Conservation (phyloP, 2,797 vertebrate species). For the Naso thynnoides region DNA sequence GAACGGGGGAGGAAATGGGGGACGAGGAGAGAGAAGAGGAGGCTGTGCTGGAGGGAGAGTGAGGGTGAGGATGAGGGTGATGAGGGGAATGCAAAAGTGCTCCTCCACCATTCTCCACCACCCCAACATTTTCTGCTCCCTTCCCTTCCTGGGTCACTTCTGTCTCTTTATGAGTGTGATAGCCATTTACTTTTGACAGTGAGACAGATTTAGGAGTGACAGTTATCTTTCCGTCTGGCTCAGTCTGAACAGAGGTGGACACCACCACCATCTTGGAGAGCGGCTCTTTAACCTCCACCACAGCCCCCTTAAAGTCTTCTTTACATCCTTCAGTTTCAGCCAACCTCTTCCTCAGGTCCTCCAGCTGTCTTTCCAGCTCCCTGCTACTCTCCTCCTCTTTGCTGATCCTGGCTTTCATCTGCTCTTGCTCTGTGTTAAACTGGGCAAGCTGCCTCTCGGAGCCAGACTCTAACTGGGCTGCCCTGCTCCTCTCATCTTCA, state of each 20-base stretch:
- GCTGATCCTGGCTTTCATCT: slow-evolving; percentile 88
- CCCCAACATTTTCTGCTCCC: slow-evolving; percentile 73
- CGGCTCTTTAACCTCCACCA: slow-evolving; percentile 49
- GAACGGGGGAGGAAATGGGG: slow-evolving; percentile 93
- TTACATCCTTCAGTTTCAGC: slow-evolving; percentile 59
- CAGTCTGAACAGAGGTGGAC: slow-evolving; percentile 88
- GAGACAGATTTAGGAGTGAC: slow-evolving; percentile 57
- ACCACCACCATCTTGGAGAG: slow-evolving; percentile 31
- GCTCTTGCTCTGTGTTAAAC: slow-evolving; percentile 91
- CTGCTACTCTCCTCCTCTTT: slow-evolving; percentile 90
- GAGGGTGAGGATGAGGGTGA: slow-evolving; percentile 65
- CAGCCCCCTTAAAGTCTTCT: slow-evolving; percentile 55
- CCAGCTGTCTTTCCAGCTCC: slow-evolving; percentile 90
- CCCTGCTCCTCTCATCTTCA: slow-evolving; percentile 85
- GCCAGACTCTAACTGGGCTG: slow-evolving; percentile 88
- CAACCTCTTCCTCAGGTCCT: slow-evolving; percentile 86
- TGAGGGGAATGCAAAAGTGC: slow-evolving; percentile 78
- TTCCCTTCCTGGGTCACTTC: slow-evolving; percentile 70
- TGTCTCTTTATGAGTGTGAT: slow-evolving; percentile 74
- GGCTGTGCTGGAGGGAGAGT: slow-evolving; percentile 92
- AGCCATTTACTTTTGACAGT: slow-evolving; percentile 79
- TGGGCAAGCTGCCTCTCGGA: slow-evolving; percentile 91
- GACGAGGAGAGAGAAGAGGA: slow-evolving; percentile 95
- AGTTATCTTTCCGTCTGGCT: slow-evolving; percentile 75
- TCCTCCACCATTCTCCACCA: slow-evolving; percentile 87